phyloP scores from a whole-genome alignment of 2,888 invertebrate species.

The Atherix ibis region DNA sequence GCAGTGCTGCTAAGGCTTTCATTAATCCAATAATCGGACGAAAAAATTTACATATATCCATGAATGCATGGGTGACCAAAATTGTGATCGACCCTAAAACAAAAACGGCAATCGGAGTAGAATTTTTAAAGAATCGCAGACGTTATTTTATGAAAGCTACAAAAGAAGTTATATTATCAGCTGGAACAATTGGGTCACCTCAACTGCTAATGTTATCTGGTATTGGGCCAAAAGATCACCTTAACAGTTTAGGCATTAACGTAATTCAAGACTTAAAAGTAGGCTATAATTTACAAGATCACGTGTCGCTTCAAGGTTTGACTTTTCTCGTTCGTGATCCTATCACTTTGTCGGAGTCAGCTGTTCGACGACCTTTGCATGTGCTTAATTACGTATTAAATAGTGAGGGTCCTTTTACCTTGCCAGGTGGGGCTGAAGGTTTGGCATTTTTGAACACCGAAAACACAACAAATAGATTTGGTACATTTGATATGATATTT shows the following conservation, averaged over 20 bases:
- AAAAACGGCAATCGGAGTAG: slow-evolving; percentile 48
- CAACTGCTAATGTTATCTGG: slow-evolving; percentile 78
- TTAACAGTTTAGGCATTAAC: slow-evolving; percentile 41
- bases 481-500: not conserved
- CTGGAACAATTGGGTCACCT: slow-evolving; percentile 71
- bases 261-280: slow-evolving; percentile 54
- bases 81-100: slow-evolving; percentile 46
- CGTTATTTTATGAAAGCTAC: slow-evolving; percentile 39
- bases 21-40: slow-evolving; percentile 48
- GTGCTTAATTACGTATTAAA: slow-evolving; percentile 45
- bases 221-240: slow-evolving; percentile 49
- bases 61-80: slow-evolving; percentile 49
- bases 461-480: slow-evolving; percentile 31
- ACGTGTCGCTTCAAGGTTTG: slow-evolving; percentile 54
- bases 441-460: slow-evolving; percentile 58
- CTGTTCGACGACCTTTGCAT: slow-evolving; percentile 37
- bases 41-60: slow-evolving; percentile 52
- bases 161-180: slow-evolving; percentile 63
- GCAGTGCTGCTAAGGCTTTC: slow-evolving; percentile 68
- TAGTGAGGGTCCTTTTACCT: slow-evolving; percentile 53
- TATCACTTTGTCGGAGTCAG: slow-evolving; percentile 47
- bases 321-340: slow-evolving; percentile 56
- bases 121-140: slow-evolving; percentile 45
- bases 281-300: slow-evolving; percentile 70
- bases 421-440: slow-evolving; percentile 64